phyloP scores from a whole-genome alignment of 1,140 invertebrate genomes.

The Drosophila varians region DNA sequence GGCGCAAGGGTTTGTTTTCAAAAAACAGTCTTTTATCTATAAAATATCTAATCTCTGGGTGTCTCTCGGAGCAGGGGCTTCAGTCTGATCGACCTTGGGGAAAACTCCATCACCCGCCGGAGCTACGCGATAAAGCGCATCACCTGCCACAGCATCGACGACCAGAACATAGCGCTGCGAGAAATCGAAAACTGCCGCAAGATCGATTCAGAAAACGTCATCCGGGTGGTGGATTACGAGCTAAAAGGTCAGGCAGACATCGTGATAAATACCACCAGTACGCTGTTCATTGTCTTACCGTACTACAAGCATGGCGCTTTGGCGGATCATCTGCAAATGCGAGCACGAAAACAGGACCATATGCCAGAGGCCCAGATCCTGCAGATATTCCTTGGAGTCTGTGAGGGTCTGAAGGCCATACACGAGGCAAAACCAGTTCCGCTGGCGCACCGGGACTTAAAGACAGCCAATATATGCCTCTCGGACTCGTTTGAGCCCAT shows the following conservation, averaged over 20 bases:
- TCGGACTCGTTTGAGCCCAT: constrained; percentile 89
- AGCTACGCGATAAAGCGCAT: constrained; percentile 93
- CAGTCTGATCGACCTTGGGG: constrained; percentile 91
- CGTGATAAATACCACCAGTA: constrained; percentile 88
- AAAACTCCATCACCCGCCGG: constrained; percentile 89
- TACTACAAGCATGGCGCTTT: constrained; percentile 93
- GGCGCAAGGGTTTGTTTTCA: constrained; percentile 88
- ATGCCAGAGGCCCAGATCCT: constrained; percentile 88
- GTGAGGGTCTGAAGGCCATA: constrained; percentile 90
- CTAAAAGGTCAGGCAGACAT: constrained; percentile 87
- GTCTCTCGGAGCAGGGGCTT: constrained; percentile 88
- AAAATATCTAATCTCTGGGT: constrained; percentile 40
- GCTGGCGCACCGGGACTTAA: constrained; percentile 92
- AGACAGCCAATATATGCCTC: constrained; percentile 92
- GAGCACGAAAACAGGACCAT: constrained; percentile 86
- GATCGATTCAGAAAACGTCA: constrained; percentile 91
- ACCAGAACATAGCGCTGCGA: constrained; percentile 89
- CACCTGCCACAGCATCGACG: constrained; percentile 90
- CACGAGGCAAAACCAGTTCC: constrained; percentile 90
- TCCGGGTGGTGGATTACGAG: constrained; percentile 89
- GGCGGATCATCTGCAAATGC: constrained; percentile 87
- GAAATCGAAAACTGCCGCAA: constrained; percentile 91
- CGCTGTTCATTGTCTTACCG: constrained; percentile 91
- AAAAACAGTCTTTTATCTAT: background rate
- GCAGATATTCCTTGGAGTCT: constrained; percentile 89